phyloP scores from a whole-genome alignment of 2,113 vertebrate genomes.

The Procapra przewalskii region DNA sequence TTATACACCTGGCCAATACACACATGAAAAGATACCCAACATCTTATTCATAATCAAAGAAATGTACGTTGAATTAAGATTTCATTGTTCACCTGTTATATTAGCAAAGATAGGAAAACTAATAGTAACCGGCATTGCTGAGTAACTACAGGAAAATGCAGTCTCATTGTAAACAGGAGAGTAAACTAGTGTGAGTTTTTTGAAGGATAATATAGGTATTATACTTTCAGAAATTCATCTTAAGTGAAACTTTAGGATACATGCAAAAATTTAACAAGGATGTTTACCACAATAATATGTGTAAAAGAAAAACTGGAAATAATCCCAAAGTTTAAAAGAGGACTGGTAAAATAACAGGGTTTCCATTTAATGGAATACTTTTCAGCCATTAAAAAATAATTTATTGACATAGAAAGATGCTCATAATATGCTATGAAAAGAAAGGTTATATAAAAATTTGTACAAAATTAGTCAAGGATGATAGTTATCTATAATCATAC shows the following conservation, averaged over 20 bases:
- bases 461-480: slow-evolving; percentile 4
- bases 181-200: neutral
- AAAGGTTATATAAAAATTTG: neutral
- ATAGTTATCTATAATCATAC: neutral
- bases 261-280: neutral
- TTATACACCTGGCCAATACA: neutral
- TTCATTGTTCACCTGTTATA: neutral
- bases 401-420: neutral
- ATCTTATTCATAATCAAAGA: neutral
- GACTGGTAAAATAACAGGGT: neutral
- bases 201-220: neutral
- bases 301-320: neutral
- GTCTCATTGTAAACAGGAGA: neutral
- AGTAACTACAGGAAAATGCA: neutral
- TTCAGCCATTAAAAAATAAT: neutral
- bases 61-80: neutral
- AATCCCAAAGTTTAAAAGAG: neutral
- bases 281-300: neutral
- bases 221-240: neutral
- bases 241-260: neutral
- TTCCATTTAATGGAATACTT: neutral
- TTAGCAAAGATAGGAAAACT: neutral
- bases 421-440: neutral
- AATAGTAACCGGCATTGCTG: neutral
- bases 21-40: neutral